A percentile compares a stretch with the other conserved stretches of the same genome.
Conservation (phyloP, 2,113 vertebrate genomes). For the Synodontis membranacea region DNA sequence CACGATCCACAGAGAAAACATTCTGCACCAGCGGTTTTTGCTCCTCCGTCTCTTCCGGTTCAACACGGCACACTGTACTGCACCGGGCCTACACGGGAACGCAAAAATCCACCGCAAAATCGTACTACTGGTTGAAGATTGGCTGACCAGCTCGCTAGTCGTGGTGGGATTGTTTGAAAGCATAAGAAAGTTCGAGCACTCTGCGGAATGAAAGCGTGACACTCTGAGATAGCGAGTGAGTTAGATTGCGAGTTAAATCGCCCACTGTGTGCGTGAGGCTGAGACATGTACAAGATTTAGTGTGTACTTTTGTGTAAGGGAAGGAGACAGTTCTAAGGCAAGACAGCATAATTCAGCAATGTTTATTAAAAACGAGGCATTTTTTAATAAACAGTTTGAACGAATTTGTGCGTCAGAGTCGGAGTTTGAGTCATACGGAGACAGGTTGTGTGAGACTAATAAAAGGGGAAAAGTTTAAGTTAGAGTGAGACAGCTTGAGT, state of each 20-base stretch:
- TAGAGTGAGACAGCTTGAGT: background rate
- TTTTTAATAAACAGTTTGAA: background rate
- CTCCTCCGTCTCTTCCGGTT: background rate
- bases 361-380: background rate
- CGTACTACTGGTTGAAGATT: background rate
- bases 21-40: conserved; percentile 9
- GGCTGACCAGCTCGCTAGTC: background rate
- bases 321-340: background rate
- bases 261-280: background rate
- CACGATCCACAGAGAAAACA: conserved; percentile 42
- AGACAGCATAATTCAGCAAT: background rate
- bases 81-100: background rate
- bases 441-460: background rate
- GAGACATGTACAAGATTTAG: background rate
- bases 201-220: background rate
- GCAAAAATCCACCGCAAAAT: background rate
- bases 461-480: background rate
- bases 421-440: background rate
- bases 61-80: background rate
- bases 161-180: too few species aligned
- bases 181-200: background rate
- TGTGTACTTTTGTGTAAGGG: background rate
- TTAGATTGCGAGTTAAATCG: background rate
- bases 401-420: too few species aligned
- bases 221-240: background rate